Base-by-base conservation (phyloP, 2,797 vertebrate genomes). In the Ctenopoma multispine region DNA sequence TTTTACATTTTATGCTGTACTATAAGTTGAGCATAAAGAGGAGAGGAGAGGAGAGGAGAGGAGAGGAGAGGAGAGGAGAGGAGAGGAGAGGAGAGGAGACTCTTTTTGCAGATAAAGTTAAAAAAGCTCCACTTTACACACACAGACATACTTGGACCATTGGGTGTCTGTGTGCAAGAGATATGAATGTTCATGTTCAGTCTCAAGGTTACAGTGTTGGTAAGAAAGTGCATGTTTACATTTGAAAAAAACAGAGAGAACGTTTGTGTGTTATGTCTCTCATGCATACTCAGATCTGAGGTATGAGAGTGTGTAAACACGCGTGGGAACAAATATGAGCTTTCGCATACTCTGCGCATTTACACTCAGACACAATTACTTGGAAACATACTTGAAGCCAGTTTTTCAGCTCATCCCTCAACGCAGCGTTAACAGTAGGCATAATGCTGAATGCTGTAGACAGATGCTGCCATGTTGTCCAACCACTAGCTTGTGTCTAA, bases 391-490 rank as follows among this genome's bases (percentile, higher is more conserved):
- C 62, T 51, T 57, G 23, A 60, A 88, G 67, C 81, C 76, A 80
- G 86, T 88, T 90, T 68, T 83, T 71, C 84, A 69, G 72, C 82
- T 79, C 64, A 41, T 81, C 81, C 23, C 67, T 88, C 66, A 82
- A n/a, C 76, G 51, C 67, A 17, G 12, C 7, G 29, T 31, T n/a
- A 55, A 61, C 75, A 58, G 10, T 17, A 31, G 46, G 27, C 60
- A 18, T 20, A 80, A 58, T 79, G 72, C 50, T 76, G 54, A 31
- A 34, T 43, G 53, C 65, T 49, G 69, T 27, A 20, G 38, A 78
- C 50, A 70, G 63, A 82, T 78, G 61, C 57, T 62, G 24, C 10
- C n/a, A 53, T 72, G 59, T 63, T 57, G 51, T 54, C 50, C 23
- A 40, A 64, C 79, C 62, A 44, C 66, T 7, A 47, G 62, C 38